Conservation (phyloP, 2,797 vertebrate species). For the Syngnathus acus region DNA sequence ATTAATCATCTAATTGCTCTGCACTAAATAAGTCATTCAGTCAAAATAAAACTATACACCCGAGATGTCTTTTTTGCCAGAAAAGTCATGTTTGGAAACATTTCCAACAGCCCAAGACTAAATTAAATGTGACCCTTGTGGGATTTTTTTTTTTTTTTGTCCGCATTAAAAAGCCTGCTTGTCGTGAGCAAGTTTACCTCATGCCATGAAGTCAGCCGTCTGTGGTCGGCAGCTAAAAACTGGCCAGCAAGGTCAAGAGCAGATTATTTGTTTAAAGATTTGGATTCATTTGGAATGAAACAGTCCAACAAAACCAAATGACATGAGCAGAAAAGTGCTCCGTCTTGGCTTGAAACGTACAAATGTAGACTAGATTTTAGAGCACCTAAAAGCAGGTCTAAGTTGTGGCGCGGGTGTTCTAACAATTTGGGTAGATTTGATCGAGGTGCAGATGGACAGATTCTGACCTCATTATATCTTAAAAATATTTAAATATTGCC, state of each 20-base stretch:
- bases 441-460: no score
- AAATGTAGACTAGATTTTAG: no score
- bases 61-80: background rate
- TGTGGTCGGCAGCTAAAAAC: background rate
- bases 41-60: background rate
- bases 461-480: no score
- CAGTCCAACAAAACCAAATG: background rate
- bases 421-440: no score
- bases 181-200: slow-evolving; percentile 6
- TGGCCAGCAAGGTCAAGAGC: background rate
- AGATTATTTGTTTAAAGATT: background rate
- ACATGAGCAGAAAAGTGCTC: background rate
- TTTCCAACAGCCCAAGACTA: slow-evolving; percentile 2
- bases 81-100: background rate
- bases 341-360: background rate
- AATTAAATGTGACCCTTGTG: slow-evolving; percentile 6
- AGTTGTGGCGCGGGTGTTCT: background rate
- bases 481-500: no score
- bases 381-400: no score
- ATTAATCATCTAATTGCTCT: background rate
- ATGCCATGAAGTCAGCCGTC: slow-evolving; percentile 3
- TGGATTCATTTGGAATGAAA: background rate
- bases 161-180: slow-evolving; percentile 1
- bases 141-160: background rate
- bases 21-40: background rate